Percentiles rank a stretch among this genome's conserved stretches.
phyloP scores from a whole-genome alignment of 2,113 vertebrate species.

The Poecilia latipinna region DNA sequence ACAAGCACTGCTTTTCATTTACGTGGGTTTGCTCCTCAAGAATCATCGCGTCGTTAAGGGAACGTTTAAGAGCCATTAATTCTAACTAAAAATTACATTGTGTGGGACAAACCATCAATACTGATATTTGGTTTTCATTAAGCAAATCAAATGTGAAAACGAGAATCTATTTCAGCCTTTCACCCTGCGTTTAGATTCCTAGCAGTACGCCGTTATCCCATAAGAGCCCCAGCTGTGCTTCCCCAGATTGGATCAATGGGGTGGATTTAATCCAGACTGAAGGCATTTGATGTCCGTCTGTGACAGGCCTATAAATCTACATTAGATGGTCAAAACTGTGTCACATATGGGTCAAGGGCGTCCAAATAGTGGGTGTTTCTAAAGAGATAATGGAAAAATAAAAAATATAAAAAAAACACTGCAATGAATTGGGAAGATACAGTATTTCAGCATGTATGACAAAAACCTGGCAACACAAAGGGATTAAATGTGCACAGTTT shows the following conservation, averaged over 20 bases:
- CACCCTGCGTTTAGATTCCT: conserved; percentile 19
- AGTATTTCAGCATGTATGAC: background rate
- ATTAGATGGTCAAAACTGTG: conserved; percentile 28
- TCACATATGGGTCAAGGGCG: conserved; percentile 40
- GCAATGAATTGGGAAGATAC: background rate
- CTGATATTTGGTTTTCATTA: background rate
- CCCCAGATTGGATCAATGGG: conserved; percentile 47
- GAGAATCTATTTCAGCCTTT: conserved; percentile 25
- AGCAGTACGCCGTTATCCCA: conserved; percentile 14
- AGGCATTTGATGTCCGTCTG: conserved; percentile 31
- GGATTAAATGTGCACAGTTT: background rate
- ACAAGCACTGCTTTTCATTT: conserved; percentile 16
- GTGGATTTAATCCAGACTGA: conserved; percentile 32
- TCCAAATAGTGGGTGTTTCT: background rate
- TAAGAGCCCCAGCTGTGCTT: conserved; percentile 7
- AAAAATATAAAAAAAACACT: too few species aligned
- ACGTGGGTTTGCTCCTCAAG: background rate
- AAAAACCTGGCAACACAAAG: background rate
- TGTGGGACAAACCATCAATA: background rate
- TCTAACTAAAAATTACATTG: background rate
- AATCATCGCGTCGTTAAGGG: background rate
- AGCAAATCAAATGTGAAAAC: background rate
- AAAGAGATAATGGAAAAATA: background rate
- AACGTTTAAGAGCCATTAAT: background rate
- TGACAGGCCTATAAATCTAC: conserved; percentile 53